Evolutionary conservation across 2,797 vertebrate genomes (phyloP).

Genomic region (Champsocephalus gunnari): DNA sequence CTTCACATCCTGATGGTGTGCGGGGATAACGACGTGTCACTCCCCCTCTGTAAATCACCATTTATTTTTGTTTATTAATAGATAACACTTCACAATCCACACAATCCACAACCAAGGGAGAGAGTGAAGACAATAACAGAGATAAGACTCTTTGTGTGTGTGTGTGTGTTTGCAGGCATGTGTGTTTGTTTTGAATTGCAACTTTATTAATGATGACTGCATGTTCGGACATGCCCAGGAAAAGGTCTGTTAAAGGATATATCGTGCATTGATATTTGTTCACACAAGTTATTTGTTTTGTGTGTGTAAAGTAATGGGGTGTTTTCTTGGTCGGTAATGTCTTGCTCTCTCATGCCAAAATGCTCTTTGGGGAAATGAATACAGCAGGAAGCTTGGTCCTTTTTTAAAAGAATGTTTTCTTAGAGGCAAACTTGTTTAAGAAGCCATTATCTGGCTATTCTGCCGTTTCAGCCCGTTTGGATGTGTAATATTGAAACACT

Average conservation of each 20-base stretch:
- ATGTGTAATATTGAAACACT: slow-evolving; percentile 88
- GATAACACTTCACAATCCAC: slow-evolving; percentile 66
- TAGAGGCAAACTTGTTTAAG: slow-evolving; percentile 83
- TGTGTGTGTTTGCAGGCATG: too few relatives aligned
- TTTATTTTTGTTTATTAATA: slow-evolving; percentile 53
- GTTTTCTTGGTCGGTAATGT: slow-evolving; percentile 72
- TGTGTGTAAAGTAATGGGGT: slow-evolving; percentile 57
- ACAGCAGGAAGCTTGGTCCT: slow-evolving; percentile 75
- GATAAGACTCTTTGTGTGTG: slow-evolving; percentile 39
- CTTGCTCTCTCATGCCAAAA: slow-evolving; percentile 66
- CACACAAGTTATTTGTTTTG: slow-evolving; percentile 42
- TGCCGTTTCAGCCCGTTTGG: slow-evolving; percentile 86
- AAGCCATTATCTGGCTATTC: slow-evolving; percentile 85
- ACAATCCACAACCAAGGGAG: slow-evolving; percentile 68
- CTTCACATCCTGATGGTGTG: slow-evolving; percentile 20
- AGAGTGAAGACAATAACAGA: slow-evolving; percentile 64
- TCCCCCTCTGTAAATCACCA: slow-evolving; percentile 24
- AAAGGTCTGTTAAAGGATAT: slow-evolving; percentile 21
- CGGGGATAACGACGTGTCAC: slow-evolving; percentile 28
- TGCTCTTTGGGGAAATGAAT: slow-evolving; percentile 81
- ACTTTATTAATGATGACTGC: slow-evolving; percentile 19
- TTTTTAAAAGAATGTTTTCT: slow-evolving; percentile 80
- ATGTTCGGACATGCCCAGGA: slow-evolving; percentile 13
- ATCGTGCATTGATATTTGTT: slow-evolving; percentile 44
- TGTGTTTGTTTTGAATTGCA: not conserved